Conservation (phyloP, 2,797 vertebrate genomes). For the Buceros bicornis region DNA sequence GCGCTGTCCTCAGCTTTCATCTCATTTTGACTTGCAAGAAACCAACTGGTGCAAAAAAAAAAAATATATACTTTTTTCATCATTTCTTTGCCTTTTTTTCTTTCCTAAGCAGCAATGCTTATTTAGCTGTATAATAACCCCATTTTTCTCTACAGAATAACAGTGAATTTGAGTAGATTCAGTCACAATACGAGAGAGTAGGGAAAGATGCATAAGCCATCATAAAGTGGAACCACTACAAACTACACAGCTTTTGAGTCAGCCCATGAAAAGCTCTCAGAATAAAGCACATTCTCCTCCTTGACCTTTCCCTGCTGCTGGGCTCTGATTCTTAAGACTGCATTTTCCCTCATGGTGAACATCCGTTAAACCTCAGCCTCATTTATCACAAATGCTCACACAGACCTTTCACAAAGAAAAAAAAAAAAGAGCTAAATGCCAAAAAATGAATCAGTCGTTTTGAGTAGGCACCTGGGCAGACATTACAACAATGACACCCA, state of each 20-base stretch:
- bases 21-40: neutral
- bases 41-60: neutral
- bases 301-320: slow-evolving; percentile 12
- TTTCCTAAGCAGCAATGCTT: neutral
- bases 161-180: neutral
- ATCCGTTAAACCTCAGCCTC: neutral
- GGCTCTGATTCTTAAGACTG: neutral
- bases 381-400: slow-evolving; percentile 19
- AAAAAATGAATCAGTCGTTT: neutral
- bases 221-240: neutral
- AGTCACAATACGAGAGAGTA: neutral
- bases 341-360: neutral
- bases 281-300: neutral
- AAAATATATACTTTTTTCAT: neutral
- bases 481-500: neutral
- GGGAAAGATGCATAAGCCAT: neutral
- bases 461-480: neutral
- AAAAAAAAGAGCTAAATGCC: neutral
- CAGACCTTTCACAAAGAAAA: neutral
- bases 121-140: neutral
- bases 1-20: neutral
- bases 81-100: neutral
- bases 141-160: neutral
- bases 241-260: neutral
- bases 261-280: neutral